Percentiles rank a stretch among this genome's conserved stretches.
phyloP scores from a whole-genome alignment of 1,140 invertebrate species.

The Mercenaria mercenaria region DNA sequence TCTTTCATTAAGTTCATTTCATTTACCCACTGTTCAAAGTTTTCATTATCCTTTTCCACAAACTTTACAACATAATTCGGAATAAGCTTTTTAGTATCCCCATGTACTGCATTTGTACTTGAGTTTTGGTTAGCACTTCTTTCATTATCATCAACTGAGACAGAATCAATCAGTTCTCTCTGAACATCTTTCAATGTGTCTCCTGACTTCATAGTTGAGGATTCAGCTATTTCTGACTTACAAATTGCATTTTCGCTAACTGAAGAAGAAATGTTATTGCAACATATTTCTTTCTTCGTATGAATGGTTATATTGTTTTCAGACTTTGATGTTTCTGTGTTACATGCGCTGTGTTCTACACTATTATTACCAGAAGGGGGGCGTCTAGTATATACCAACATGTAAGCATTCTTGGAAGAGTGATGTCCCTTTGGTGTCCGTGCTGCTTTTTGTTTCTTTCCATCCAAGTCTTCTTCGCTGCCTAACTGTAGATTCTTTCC shows the following conservation, averaged over 20 bases:
- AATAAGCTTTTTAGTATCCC: constrained; percentile 59
- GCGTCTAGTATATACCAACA: constrained; percentile 88
- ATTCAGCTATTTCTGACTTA: not conserved
- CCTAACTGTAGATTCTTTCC: constrained; percentile 87
- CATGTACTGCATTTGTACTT: not conserved
- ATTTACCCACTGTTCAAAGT: constrained; percentile 85
- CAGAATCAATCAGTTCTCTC: not conserved
- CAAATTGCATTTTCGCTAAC: not conserved
- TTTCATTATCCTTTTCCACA: constrained; percentile 85
- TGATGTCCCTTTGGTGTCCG: constrained; percentile 84
- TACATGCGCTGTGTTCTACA: not conserved
- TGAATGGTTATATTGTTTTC: not conserved
- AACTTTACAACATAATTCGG: constrained; percentile 77
- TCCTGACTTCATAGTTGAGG: not conserved
- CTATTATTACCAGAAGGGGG: constrained; percentile 4
- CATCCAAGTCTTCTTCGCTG: constrained; percentile 86
- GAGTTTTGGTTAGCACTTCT: not conserved
- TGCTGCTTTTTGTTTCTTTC: constrained; percentile 74
- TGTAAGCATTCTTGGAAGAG: constrained; percentile 89
- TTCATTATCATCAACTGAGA: not conserved
- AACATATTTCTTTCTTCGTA: not conserved
- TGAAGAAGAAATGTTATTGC: not conserved
- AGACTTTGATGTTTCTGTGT: not conserved
- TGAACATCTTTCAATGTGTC: not conserved
- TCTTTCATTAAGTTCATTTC: constrained; percentile 84